A percentile compares a stretch with the other conserved stretches of the same genome.
phyloP scores from a whole-genome alignment of 2,888 invertebrate species.

The Theodoxus fluviatilis region DNA sequence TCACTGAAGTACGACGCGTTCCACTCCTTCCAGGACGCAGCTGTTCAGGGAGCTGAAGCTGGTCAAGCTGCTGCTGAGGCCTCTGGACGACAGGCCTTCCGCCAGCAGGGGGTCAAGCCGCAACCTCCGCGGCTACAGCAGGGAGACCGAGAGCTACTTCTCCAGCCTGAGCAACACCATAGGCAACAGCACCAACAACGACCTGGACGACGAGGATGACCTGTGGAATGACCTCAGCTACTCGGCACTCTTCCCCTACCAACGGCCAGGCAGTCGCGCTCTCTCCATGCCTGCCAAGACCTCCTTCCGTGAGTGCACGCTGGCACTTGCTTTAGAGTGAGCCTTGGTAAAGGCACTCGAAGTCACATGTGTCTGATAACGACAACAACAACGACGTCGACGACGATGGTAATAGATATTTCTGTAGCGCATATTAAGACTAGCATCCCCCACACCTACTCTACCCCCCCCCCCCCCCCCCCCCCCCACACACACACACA shows the following conservation, averaged over 20 bases:
- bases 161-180: constrained; percentile 61
- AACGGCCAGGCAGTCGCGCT: constrained; percentile 62
- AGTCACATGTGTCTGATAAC: too few species aligned
- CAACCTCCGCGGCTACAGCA: constrained; percentile 61
- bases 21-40: constrained; percentile 47
- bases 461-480: too few species aligned
- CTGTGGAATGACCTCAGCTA: constrained; percentile 47
- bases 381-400: too few species aligned
- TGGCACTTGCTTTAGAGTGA: too few species aligned
- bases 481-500: too few species aligned
- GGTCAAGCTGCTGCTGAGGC: constrained; percentile 61
- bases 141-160: constrained; percentile 62
- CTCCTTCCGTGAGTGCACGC: constrained; percentile 33
- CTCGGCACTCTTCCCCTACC: constrained; percentile 55
- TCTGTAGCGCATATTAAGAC: too few species aligned
- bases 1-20: neutral
- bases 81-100: constrained; percentile 58
- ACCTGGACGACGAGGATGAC: constrained; percentile 50
- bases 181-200: constrained; percentile 55
- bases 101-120: constrained; percentile 54
- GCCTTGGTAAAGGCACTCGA: too few species aligned
- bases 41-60: constrained; percentile 64
- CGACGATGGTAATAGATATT: too few species aligned
- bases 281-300: constrained; percentile 59
- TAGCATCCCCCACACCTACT: too few species aligned